Conservation (phyloP, 2,113 vertebrate genomes). For the Motacilla alba region DNA sequence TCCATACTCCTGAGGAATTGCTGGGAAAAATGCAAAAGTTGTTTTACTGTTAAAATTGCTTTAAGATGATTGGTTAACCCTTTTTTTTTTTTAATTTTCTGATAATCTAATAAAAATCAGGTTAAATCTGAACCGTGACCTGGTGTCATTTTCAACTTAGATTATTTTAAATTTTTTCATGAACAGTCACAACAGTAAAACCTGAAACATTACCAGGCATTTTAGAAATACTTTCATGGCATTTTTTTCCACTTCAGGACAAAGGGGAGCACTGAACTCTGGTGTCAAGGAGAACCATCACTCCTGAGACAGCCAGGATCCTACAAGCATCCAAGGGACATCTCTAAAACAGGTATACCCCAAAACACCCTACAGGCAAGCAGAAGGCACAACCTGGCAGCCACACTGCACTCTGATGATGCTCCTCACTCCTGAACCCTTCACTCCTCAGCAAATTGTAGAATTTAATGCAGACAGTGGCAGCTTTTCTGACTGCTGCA, state of each 20-base stretch:
- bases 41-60: background rate
- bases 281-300: accelerated
- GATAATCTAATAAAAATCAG: background rate
- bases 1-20: background rate
- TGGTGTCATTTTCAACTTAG: background rate
- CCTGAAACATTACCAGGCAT: background rate
- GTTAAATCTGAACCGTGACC: background rate
- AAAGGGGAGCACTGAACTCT: background rate
- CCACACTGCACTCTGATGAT: background rate
- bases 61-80: background rate
- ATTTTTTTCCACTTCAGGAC: background rate
- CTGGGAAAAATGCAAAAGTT: background rate
- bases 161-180: background rate
- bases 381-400: background rate
- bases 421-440: background rate
- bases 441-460: background rate
- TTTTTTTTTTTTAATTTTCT: background rate
- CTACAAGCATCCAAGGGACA: background rate
- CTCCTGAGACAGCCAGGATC: background rate
- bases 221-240: background rate
- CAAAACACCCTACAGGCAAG: background rate
- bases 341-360: background rate
- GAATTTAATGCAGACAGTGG: background rate
- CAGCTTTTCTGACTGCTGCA: background rate
- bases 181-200: background rate